Evolutionary conservation across 2,888 invertebrate species (phyloP).

Genomic region (Phrixothrix hirtus): DNA sequence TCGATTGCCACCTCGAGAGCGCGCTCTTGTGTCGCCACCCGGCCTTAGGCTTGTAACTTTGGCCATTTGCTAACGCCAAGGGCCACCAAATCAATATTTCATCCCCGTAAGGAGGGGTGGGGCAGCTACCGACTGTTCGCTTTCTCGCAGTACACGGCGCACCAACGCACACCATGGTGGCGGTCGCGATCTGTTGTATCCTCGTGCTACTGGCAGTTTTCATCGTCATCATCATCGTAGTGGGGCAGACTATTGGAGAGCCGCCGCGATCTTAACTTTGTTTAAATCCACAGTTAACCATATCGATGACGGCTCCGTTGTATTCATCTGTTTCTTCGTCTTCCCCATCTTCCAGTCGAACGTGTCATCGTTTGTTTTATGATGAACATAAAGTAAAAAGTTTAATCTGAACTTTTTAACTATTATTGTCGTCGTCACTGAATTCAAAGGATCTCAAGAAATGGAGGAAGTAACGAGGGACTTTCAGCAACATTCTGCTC

Average conservation of each 20-base stretch:
- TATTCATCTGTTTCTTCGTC: slow-evolving; percentile 13
- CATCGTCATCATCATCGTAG: slow-evolving; percentile 80
- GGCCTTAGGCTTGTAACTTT: slow-evolving; percentile 41
- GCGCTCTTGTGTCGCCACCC: slow-evolving; percentile 32
- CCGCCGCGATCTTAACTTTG: slow-evolving; percentile 49
- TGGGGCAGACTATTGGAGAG: slow-evolving; percentile 73
- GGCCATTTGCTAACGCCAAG: slow-evolving; percentile 46
- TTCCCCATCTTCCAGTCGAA: slow-evolving; percentile 25
- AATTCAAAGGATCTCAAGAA: slow-evolving; percentile 2
- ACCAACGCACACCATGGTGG: slow-evolving; percentile 66
- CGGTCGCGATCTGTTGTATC: slow-evolving; percentile 83
- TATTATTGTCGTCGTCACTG: slow-evolving; percentile 2
- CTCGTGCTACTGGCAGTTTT: slow-evolving; percentile 79
- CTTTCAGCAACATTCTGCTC: slow-evolving; percentile 16
- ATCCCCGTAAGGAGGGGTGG: slow-evolving; percentile 52
- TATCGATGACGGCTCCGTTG: slow-evolving; percentile 7
- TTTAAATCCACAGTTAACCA: background rate
- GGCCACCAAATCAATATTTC: slow-evolving; percentile 53
- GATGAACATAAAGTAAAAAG: slow-evolving; percentile 15
- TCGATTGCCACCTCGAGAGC: slow-evolving; percentile 34
- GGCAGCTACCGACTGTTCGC: slow-evolving; percentile 45
- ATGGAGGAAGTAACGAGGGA: slow-evolving; percentile 22
- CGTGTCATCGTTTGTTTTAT: slow-evolving; percentile 13
- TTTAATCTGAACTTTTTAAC: slow-evolving; percentile 7
- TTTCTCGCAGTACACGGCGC: slow-evolving; percentile 36